Evolutionary conservation across 1,140 invertebrate species (phyloP), one percentile per base, ranked within the genome.

Genomic region (Drosophila santomea): DNA sequence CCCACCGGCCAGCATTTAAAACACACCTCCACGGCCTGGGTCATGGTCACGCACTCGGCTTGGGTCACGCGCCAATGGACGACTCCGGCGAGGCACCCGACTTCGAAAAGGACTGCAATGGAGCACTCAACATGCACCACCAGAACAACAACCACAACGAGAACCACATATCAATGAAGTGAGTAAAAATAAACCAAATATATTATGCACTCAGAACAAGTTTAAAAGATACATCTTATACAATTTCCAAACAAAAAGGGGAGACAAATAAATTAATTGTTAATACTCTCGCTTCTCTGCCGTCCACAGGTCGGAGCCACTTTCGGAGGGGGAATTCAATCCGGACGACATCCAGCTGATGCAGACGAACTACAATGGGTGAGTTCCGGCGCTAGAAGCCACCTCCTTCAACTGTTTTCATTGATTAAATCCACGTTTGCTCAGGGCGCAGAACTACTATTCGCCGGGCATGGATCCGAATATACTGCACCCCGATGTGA

Each of bases 351-450:
- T 92, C 50, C 90, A 91, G 32, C 50, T 92, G 8, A 91, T 92
- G 84, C 91, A 89, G 47, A 90, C 88, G 15, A 91, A 91, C 48
- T 92, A 92, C 59, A 92, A 92, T 81, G 91, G 91, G 91, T 92
- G 51, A 74, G 91, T 78, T 10, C 17, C 14, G 8, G 35, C 14
- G 15, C 3, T 11, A 5, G 28, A 3, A 23, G 1, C 7, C 17
- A 11, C 5, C 8, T 28, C 17, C 15, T 7, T 1, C 1, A 14
- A 14, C 38, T 5, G 14, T 4, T 39, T 39, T 8, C 1, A 20
- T 11, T 32, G 14, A 5, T 32, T 7, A 41, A n/a, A n/a, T 36
- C 17, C 11, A 4, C 11, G 20, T 3, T 17, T 14, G n/a, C 56
- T 3, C 62, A 92, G 91, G 2, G 78, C 91, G 2, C 91, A 91